phyloP scores from a whole-genome alignment of 2,888 invertebrate genomes.

The Coecobrya sp. region DNA sequence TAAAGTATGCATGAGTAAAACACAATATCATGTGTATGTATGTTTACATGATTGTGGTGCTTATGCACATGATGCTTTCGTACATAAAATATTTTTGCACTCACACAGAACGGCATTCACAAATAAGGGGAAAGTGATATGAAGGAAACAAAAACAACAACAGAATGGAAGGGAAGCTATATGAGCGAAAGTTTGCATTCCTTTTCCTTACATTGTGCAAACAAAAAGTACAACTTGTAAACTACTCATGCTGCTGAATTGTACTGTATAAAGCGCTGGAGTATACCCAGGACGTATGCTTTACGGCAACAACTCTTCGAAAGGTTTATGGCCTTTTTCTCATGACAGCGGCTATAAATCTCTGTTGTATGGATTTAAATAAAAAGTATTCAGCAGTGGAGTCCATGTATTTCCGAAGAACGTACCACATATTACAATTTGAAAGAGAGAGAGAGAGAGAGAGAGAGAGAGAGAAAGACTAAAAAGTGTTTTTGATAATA shows the following conservation, averaged over 20 bases:
- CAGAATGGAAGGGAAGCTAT: constrained; percentile 9
- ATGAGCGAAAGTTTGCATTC: constrained; percentile 49
- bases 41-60: neutral
- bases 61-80: neutral
- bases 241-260: neutral
- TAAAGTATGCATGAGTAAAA: constrained; percentile 27
- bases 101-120: neutral
- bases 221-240: constrained; percentile 53
- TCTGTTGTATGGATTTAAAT: constrained; percentile 76
- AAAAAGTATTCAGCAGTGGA: constrained; percentile 54
- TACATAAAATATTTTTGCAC: neutral
- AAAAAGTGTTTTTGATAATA: constrained; percentile 39
- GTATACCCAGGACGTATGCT: too few species aligned
- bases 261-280: neutral
- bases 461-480: too few species aligned
- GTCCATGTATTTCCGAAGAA: constrained; percentile 28
- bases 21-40: neutral
- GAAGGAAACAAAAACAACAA: constrained; percentile 55
- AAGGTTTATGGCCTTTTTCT: constrained; percentile 75
- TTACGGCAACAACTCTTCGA: constrained; percentile 54
- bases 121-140: neutral
- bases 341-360: constrained; percentile 80
- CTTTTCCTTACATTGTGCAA: constrained; percentile 14
- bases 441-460: too few species aligned
- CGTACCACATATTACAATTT: constrained; percentile 34